phyloP scores from a whole-genome alignment of 2,888 invertebrate species.

The Hoplodrina blanda region DNA sequence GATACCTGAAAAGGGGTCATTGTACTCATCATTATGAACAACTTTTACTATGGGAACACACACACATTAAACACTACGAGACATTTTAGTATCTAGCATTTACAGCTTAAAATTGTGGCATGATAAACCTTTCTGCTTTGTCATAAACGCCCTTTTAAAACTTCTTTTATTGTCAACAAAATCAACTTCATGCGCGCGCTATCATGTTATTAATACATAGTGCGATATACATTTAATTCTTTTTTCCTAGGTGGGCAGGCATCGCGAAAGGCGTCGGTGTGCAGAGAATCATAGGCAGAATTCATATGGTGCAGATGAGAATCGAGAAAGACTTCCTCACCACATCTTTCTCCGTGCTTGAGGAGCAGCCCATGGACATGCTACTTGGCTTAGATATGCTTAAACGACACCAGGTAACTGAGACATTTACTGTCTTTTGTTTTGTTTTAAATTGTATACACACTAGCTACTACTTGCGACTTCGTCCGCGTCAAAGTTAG shows the following conservation, averaged over 20 bases:
- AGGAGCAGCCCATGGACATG: conserved; percentile 99
- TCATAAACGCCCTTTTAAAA: too few relatives aligned
- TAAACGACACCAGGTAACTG: conserved; percentile 96
- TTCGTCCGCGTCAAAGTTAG: too few relatives aligned
- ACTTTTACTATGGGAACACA: too few relatives aligned
- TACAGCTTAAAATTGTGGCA: too few relatives aligned
- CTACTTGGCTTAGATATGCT: conserved; percentile 99
- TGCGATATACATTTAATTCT: conserved; percentile 6
- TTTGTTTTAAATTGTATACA: too few relatives aligned
- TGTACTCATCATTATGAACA: too few relatives aligned
- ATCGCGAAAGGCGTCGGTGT: conserved; percentile 99
- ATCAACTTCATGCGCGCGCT: conserved; percentile 2
- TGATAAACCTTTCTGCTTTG: too few relatives aligned
- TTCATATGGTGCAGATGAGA: conserved; percentile 99
- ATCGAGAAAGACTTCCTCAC: conserved; percentile 98
- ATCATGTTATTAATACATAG: conserved; percentile 1
- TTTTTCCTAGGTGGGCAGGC: conserved; percentile 94
- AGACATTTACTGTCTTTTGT: background rate
- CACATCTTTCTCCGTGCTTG: conserved; percentile 98
- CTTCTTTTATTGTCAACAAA: conserved; percentile 1
- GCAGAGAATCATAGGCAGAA: conserved; percentile 98
- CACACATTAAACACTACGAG: too few relatives aligned
- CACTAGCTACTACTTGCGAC: too few relatives aligned
- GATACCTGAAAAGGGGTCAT: too few relatives aligned
- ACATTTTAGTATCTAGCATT: too few relatives aligned